Percentiles rank a stretch among this genome's conserved stretches.
phyloP scores from a whole-genome alignment of 2,113 vertebrate species.

The Anolis sagrei region DNA sequence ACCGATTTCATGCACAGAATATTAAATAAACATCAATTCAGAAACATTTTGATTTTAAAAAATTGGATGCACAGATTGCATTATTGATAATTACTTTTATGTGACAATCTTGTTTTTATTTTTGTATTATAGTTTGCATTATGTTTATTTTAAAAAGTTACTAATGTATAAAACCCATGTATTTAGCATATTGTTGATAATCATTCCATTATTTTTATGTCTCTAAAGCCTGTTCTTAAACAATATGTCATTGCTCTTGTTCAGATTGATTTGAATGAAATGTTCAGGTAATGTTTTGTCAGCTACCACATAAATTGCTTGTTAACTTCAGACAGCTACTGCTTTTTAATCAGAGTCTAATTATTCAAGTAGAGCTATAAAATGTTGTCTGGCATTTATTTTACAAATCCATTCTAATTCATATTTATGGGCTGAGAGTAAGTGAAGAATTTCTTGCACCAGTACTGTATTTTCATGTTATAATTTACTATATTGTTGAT shows the following conservation, averaged over 20 bases:
- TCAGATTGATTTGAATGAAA: conserved; percentile 32
- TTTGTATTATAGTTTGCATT: background rate
- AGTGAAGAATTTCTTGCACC: too few relatives aligned
- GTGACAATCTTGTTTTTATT: background rate
- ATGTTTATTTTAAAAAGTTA: background rate
- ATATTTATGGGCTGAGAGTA: background rate
- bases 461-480: too few relatives aligned
- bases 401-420: background rate
- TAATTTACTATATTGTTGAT: background rate
- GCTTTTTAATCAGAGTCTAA: background rate
- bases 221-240: background rate
- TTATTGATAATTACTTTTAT: background rate
- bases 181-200: background rate
- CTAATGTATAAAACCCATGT: background rate
- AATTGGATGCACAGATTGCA: background rate
- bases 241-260: background rate
- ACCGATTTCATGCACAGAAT: background rate
- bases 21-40: background rate
- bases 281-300: conserved; percentile 29
- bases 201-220: background rate
- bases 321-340: conserved; percentile 19
- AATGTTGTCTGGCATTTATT: background rate
- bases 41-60: too few relatives aligned
- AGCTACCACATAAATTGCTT: conserved; percentile 14
- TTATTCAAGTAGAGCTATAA: background rate